These are phyloP conservation scores for Phaedon cochleariae DNA, from an alignment of 2,888 invertebrate genomes.

Conservation along the genomic window DNA sequence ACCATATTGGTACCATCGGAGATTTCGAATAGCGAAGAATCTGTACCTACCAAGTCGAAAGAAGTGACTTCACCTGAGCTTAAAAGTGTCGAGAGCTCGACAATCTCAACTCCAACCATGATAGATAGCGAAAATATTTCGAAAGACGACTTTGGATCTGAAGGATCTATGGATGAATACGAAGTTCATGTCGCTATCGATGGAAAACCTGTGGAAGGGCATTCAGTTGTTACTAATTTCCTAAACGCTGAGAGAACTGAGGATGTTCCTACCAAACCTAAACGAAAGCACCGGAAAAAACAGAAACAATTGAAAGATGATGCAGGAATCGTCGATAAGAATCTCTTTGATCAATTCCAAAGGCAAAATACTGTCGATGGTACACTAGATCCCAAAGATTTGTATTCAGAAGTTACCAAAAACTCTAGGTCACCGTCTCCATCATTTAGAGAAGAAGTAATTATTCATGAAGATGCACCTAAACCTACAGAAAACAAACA, in stretches of 20 bases:
- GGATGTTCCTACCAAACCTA: conserved; percentile 44
- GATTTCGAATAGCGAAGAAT: conserved; percentile 27
- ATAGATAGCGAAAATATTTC: neutral
- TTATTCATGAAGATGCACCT: neutral
- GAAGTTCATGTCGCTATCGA: conserved; percentile 54
- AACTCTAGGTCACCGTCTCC: conserved; percentile 53
- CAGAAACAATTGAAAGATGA: conserved; percentile 35
- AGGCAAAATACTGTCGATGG: conserved; percentile 47
- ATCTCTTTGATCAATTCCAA: conserved; percentile 51
- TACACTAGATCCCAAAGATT: conserved; percentile 48
- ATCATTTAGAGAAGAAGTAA: neutral
- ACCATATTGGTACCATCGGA: conserved; percentile 66
- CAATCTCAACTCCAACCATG: neutral
- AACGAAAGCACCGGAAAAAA: conserved; percentile 41
- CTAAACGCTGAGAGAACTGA: conserved; percentile 45
- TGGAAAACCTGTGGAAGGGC: conserved; percentile 47
- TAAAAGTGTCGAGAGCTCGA: conserved; percentile 22
- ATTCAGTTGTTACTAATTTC: conserved; percentile 42
- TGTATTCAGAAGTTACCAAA: conserved; percentile 54
- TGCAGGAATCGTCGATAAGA: conserved; percentile 38
- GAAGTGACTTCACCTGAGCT: conserved; percentile 4
- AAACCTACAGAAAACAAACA: neutral
- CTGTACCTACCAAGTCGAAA: neutral
- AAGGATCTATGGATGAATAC: conserved; percentile 49
- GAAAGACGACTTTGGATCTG: conserved; percentile 20